Percentiles rank a stretch among this genome's conserved stretches.
phyloP scores from a whole-genome alignment of 2,113 vertebrate genomes.

The Pungitius pungitius region DNA sequence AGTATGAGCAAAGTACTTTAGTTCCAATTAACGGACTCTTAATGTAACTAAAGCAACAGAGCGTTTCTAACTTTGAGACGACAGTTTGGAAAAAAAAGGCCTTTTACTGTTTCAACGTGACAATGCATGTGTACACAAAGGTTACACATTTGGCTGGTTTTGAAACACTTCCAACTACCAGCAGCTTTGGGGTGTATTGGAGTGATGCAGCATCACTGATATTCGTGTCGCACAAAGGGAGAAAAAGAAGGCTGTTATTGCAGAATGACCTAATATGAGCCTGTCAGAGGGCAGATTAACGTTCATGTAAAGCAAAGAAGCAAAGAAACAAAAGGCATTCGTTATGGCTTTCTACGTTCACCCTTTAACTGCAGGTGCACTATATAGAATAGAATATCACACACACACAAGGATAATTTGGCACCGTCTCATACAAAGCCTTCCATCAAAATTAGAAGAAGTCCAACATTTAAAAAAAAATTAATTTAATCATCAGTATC shows the following conservation, averaged over 20 bases:
- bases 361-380: too few species aligned
- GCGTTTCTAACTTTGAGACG: not conserved
- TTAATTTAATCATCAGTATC: conserved; percentile 26
- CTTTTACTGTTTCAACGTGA: not conserved
- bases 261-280: not conserved
- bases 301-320: conserved; percentile 6
- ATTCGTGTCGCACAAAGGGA: not conserved
- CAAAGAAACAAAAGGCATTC: not conserved
- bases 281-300: not conserved
- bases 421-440: not conserved
- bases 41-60: not conserved
- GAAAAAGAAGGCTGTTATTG: not conserved
- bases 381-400: not conserved
- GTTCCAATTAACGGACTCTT: not conserved
- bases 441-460: conserved; percentile 34
- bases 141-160: too few species aligned
- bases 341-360: too few species aligned
- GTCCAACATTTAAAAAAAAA: conserved; percentile 22
- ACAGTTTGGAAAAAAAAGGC: not conserved
- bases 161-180: not conserved
- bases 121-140: not conserved
- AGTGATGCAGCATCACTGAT: not conserved
- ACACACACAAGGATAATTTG: not conserved
- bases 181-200: too few species aligned
- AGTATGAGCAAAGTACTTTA: not conserved